Evolutionary conservation across 2,797 vertebrate species (phyloP), one percentile per base, ranked within the genome.

Genomic region (Anas georgica): DNA sequence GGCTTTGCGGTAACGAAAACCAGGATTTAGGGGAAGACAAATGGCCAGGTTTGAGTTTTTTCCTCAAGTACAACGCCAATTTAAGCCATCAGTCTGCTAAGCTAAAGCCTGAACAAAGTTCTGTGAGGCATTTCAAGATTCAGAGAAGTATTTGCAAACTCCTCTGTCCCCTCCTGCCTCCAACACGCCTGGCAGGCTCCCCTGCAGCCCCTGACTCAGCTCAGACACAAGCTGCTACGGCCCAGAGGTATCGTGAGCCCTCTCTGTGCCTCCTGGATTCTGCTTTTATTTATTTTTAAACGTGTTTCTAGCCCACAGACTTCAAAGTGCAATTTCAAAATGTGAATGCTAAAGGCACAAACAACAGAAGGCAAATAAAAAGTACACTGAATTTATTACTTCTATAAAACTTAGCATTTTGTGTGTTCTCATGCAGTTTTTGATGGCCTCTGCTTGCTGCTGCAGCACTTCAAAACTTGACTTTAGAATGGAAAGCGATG

Each of bases 271-370:
- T 73, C 62, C 62, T n/a, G 55, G 28, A 59, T 48, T 73, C 84
- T 48, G 25, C 10, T 75, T 52, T 62, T 77, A 50, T 43, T 93
- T 92, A 63, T 94, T 96, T 91, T 91, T 21, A 88, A 86, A 75
- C 50, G 81, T 33, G 18, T 55, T 90, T 55, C 63, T 68, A 93
- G 67, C 77, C 78, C 33, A 0, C 39, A 68, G 73, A 93, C 83
- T 82, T 84, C 93, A 93, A 92, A 96, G 90, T 1, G 48, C 55
- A 76, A 69, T 63, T 90, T 93, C 67, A 54, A 86, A 95, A 83
- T 15, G 48, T 9, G 73, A 91, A 84, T 2, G 75, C 80, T 93
- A 64, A 73, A 80, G 74, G 83, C 11, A 0, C 67, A 86, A 88
- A 75, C 55, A 83, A 66, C 59, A 23, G 45, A 81, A 92, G 75